Evolutionary conservation across 2,797 vertebrate species (phyloP).

Genomic region (Arctocebus calabarensis): DNA sequence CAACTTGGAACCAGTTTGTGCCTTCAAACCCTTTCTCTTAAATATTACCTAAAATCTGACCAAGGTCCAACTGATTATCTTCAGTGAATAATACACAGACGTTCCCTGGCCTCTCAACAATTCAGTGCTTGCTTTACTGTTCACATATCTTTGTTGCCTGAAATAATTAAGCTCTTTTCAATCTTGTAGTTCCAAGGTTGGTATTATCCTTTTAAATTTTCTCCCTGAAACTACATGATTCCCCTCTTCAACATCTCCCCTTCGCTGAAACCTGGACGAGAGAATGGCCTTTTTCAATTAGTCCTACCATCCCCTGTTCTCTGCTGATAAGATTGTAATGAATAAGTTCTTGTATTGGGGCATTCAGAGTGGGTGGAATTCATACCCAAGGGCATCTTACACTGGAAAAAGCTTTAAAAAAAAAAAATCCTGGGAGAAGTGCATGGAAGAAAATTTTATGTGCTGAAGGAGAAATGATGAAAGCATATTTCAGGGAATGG

Average conservation of each 20-base stretch:
- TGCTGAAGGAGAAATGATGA: neutral
- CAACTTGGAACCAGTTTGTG: neutral
- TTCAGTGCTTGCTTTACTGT: neutral
- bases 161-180: slow-evolving; percentile 53
- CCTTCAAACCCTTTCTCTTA: neutral
- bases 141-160: neutral
- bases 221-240: slow-evolving; percentile 41
- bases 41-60: neutral
- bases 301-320: neutral
- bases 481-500: slow-evolving; percentile 37
- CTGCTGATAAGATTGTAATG: slow-evolving; percentile 66
- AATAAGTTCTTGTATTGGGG: neutral
- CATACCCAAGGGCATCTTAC: neutral
- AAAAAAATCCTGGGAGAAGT: neutral
- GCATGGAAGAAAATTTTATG: slow-evolving; percentile 5
- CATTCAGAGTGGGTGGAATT: neutral
- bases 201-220: slow-evolving; percentile 8
- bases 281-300: slow-evolving; percentile 66
- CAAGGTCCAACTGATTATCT: neutral
- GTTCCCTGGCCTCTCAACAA: neutral
- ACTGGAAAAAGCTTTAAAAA: neutral
- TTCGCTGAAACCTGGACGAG: slow-evolving; percentile 37
- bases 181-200: neutral
- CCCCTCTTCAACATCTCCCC: slow-evolving; percentile 39
- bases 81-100: neutral